Base-by-base conservation (phyloP, 2,797 vertebrate genomes). In the Acrossocheilus wenchowensis region DNA sequence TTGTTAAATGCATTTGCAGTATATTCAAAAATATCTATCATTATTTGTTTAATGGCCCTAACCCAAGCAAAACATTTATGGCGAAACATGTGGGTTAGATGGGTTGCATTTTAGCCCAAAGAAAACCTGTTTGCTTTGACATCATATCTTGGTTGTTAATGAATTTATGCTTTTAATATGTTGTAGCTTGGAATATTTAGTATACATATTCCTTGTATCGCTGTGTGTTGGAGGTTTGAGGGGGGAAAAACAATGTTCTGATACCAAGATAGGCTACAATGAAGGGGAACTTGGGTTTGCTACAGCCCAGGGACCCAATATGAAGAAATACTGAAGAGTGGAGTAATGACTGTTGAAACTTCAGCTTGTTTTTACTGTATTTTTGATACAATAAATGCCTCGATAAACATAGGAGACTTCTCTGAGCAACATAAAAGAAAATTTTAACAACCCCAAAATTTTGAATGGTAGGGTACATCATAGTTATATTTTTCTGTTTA, bases 1-100 rank as follows among this genome's bases (percentile, higher is more conserved):
- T n/a, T 41, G 9, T 41, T 71, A 71, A 71, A 68, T n/a, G 23
- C 68, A 71, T 71, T 71, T 71, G 36, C 19, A 71, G 36, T 71
- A 71, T n/a, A n/a, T 60, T 71, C 5, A 23, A 71, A 71, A 71
- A 4, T 54, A 60, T 60, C 21, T 60, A 60, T 4, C 11, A 60
- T 60, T 41, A 71, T 71, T 39, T 23, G 39, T 71, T 71, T 11
- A 71, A 41, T 23, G 5, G 23, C 21, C 9, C 21, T 36, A 68
- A 68, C 30, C 64, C 30, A 17, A 66, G 30, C 14, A 34, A 66
- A 68, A 68, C 30, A 68, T 68, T 36, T 17, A 9, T 66, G 26
- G 62, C 6, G 0, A 66, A 30, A 66, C 12, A 15, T 30, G 26
- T 6, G 12, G 62, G 26, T 6, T 6, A 15, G 26, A 66, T n/a